Evolutionary conservation across 2,797 vertebrate species (phyloP).

Genomic region (Sebastes flavidus): DNA sequence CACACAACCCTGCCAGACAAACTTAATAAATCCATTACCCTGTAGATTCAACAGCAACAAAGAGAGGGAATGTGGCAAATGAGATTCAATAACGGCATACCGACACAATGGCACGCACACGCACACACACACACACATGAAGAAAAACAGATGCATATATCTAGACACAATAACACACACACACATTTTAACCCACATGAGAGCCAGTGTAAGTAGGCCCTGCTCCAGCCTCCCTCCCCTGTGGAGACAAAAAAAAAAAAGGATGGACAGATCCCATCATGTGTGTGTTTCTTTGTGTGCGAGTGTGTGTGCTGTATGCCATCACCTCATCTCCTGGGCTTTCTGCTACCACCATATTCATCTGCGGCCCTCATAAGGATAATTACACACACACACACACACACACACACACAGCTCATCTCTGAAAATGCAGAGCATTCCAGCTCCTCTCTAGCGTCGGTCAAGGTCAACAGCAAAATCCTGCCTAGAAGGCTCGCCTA

Average conservation of each 20-base stretch:
- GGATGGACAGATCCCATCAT: conserved; percentile 69
- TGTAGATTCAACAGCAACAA: conserved; percentile 77
- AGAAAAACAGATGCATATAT: conserved; percentile 44
- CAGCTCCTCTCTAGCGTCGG: conserved; percentile 30
- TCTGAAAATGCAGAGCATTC: conserved; percentile 24
- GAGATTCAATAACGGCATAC: conserved; percentile 71
- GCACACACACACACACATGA: conserved; percentile 28
- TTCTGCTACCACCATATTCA: conserved; percentile 68
- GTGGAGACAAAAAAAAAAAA: conserved; percentile 38
- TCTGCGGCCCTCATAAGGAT: conserved; percentile 71
- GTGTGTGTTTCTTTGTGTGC: conserved; percentile 53
- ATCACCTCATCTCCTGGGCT: conserved; percentile 67
- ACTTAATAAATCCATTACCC: conserved; percentile 76
- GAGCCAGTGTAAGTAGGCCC: conserved; percentile 64
- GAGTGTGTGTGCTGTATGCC: conserved; percentile 48
- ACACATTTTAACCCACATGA: conserved; percentile 54
- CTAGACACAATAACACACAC: conserved; percentile 38
- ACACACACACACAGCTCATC: conserved; percentile 14
- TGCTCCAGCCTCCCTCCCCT: conserved; percentile 57
- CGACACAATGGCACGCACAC: conserved; percentile 47
- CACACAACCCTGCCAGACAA: conserved; percentile 64
- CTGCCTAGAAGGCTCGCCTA: conserved; percentile 66
- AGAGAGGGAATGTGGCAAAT: conserved; percentile 70
- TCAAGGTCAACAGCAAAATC: conserved; percentile 72
- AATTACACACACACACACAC: conserved; percentile 50